phyloP scores from a whole-genome alignment of 2,888 invertebrate species.

The Dasysyrphus tricinctus region DNA sequence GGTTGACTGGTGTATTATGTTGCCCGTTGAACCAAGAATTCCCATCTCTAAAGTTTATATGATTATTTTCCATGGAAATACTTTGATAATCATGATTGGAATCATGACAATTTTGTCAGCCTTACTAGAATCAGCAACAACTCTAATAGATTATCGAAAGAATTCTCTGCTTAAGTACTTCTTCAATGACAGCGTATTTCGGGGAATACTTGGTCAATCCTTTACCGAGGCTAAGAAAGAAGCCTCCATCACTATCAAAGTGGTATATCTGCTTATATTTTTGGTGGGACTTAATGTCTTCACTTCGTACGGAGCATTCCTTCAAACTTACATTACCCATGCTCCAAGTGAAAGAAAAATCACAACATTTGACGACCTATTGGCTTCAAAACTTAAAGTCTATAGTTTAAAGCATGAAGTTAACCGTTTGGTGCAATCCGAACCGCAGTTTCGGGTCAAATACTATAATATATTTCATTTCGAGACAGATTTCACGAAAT shows the following conservation, averaged over 20 bases:
- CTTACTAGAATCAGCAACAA: not conserved
- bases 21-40: conserved; percentile 63
- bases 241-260: conserved; percentile 24
- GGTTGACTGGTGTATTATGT: conserved; percentile 59
- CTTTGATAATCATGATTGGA: not conserved
- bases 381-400: conserved; percentile 31
- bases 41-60: conserved; percentile 38
- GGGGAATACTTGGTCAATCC: conserved; percentile 43
- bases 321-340: conserved; percentile 57
- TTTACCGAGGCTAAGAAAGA: conserved; percentile 22
- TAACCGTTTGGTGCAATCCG: not conserved
- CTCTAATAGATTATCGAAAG: not conserved
- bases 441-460: conserved; percentile 1
- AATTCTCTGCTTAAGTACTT: not conserved
- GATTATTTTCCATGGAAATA: conserved; percentile 18
- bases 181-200: conserved; percentile 36
- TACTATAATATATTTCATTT: conserved; percentile 77
- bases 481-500: conserved; percentile 75
- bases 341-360: conserved; percentile 40
- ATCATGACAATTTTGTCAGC: conserved; percentile 3
- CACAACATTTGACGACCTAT: conserved; percentile 40
- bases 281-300: conserved; percentile 26
- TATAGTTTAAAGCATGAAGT: conserved; percentile 20
- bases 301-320: conserved; percentile 34
- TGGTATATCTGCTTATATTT: conserved; percentile 40